Evolutionary conservation across 2,113 vertebrate genomes (phyloP).

Genomic region (Seriola rivoliana): DNA sequence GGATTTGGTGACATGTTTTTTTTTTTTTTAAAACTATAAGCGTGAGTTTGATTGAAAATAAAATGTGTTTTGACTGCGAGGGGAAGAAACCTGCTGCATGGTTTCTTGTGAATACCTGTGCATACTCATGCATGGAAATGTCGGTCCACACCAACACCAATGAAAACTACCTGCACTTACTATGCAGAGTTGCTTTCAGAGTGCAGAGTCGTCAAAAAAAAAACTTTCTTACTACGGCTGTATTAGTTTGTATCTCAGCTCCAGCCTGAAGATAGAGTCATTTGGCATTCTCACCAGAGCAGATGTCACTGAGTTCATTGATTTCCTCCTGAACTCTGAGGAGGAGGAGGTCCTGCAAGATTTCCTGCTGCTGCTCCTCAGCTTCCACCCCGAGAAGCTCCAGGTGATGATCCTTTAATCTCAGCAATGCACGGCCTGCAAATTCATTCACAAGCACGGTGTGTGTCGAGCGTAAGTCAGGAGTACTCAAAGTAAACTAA

Average conservation of each 20-base stretch:
- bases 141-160: too few species aligned
- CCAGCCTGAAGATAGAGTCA: not conserved
- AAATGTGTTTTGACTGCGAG: too few species aligned
- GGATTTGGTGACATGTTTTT: not conserved
- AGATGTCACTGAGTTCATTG: slow-evolving; percentile 80
- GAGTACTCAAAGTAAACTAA: not conserved
- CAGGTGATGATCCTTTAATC: slow-evolving; percentile 79
- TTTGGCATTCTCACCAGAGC: slow-evolving; percentile 68
- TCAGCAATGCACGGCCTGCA: slow-evolving; percentile 81
- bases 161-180: not conserved
- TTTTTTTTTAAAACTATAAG: too few species aligned
- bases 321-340: slow-evolving; percentile 83
- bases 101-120: not conserved
- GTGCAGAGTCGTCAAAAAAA: not conserved
- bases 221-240: not conserved
- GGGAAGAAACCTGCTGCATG: too few species aligned
- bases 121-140: not conserved
- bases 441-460: not conserved
- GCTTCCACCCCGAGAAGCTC: slow-evolving; percentile 77
- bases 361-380: slow-evolving; percentile 72
- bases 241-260: slow-evolving; percentile 1
- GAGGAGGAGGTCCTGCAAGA: slow-evolving; percentile 79
- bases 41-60: too few species aligned
- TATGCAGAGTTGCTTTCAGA: not conserved
- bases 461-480: not conserved